Base-by-base conservation (phyloP, 2,113 vertebrate species). In the Lasiurus cinereus region DNA sequence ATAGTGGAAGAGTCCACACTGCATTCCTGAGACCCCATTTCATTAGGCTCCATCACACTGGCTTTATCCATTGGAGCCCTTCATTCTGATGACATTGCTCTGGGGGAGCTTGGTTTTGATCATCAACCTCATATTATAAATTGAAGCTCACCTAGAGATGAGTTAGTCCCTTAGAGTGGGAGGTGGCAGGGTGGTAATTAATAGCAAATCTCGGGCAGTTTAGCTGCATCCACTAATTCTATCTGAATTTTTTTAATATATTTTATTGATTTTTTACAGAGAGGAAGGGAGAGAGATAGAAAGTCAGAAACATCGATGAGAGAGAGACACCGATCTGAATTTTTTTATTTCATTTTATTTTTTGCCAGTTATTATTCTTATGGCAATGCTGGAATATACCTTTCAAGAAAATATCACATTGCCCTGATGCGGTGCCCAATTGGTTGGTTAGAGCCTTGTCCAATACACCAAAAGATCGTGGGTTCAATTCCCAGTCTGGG, bases 121-220 rank as follows among this genome's bases (percentile, higher is more conserved):
- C 79, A 70, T 66, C 56, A 79, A 21, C 56, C 74, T 93, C 83
- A 91, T 67, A 64, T 29, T 29, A 27, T 54, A 87, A 84, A 52
- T 39, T 89, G 93, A 87, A 95, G 80, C 91, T 92, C 87, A 73
- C 73, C 74, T 85, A 36, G 16, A 88, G 83, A 80, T 24, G n/a
- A 76, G 19, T 50, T 33, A 54, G 52, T 76, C 52, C 0, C 94
- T 91, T 90, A 39, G 33, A 50, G 69, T 33, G 73, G 83, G 24
- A 70, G 43, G 13, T 7, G 43, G 31, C 36, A 70, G 59, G 29
- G 27, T 3, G 36, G 48, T 52, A 29, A 86, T 79, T 66, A 94
- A 72, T 12, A 92, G 62, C 78, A 31, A 52, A 64, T 54, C 29
- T 48, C 67, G 24, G 46, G 27, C 22, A 64, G 29, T 46, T 0